Evolutionary conservation across 2,888 invertebrate genomes (phyloP).

Genomic region (Petrolisthes manimaculis): DNA sequence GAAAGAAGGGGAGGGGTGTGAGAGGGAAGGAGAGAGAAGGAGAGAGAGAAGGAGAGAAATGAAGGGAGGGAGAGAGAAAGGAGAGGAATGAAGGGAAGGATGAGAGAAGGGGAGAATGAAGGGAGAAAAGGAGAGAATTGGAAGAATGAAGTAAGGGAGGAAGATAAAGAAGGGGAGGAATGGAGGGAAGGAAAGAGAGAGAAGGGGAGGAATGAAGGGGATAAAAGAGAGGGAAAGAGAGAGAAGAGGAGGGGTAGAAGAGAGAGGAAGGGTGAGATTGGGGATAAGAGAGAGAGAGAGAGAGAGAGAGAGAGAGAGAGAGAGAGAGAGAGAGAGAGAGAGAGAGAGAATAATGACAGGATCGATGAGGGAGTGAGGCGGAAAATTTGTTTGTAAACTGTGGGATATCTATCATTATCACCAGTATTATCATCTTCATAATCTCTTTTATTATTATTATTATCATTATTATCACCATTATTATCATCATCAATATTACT

Average conservation of each 20-base stretch:
- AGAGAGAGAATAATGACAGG: background rate
- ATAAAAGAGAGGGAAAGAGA: background rate
- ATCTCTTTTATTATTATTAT: no score
- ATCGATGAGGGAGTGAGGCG: background rate
- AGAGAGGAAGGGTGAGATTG: background rate
- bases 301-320: background rate
- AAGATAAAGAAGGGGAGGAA: background rate
- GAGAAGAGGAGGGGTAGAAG: background rate
- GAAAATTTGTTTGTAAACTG: no score
- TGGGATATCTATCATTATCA: no score
- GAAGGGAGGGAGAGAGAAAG: no score
- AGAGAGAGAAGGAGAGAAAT: no score
- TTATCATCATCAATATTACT: background rate
- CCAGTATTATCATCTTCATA: no score
- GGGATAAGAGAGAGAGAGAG: background rate
- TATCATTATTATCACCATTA: background rate
- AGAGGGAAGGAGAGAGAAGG: background rate
- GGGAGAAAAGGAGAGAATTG: background rate
- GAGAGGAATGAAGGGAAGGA: background rate
- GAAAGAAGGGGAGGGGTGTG: no score
- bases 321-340: background rate
- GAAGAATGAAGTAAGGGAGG: background rate
- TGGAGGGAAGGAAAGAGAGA: background rate
- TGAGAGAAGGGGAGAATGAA: background rate
- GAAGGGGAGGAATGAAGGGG: background rate